A percentile compares a stretch with the other conserved stretches of the same genome.
Conservation (phyloP, 2,888 invertebrate species). For the Torymus texanus region DNA sequence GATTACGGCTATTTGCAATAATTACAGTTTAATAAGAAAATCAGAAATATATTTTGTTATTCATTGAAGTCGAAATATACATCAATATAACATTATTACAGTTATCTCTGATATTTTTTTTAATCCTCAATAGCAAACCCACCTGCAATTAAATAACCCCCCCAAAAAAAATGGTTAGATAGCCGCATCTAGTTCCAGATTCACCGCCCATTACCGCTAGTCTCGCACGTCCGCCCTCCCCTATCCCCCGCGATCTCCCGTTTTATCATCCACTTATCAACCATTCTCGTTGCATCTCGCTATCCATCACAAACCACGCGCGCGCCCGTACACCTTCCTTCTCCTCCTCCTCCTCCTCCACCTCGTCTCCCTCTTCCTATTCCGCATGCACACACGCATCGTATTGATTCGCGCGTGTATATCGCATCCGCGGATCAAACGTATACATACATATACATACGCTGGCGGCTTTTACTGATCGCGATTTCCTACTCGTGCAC, state of each 20-base stretch:
- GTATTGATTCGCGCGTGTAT: too few species aligned
- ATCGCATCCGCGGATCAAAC: too few species aligned
- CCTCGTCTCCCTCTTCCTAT: neutral
- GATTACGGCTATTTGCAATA: too few species aligned
- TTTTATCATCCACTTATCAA: constrained; percentile 16
- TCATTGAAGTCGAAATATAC: too few species aligned
- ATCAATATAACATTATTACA: too few species aligned
- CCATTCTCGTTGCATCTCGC: neutral
- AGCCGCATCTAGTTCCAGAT: neutral
- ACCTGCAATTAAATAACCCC: too few species aligned
- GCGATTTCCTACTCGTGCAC: neutral
- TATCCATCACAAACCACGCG: constrained; percentile 10
- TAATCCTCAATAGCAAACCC: too few species aligned
- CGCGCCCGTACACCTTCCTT: neutral
- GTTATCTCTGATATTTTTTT: too few species aligned
- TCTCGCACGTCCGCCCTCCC: neutral
- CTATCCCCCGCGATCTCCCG: neutral
- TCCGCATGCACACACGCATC: neutral
- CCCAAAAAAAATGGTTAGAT: neutral
- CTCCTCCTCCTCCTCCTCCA: neutral
- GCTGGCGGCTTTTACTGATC: neutral
- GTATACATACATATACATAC: too few species aligned
- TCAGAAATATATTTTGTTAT: too few species aligned
- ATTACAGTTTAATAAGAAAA: too few species aligned
- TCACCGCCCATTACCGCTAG: neutral